Base-by-base conservation (phyloP, 1,140 invertebrate species). In the Tenebrio molitor region DNA sequence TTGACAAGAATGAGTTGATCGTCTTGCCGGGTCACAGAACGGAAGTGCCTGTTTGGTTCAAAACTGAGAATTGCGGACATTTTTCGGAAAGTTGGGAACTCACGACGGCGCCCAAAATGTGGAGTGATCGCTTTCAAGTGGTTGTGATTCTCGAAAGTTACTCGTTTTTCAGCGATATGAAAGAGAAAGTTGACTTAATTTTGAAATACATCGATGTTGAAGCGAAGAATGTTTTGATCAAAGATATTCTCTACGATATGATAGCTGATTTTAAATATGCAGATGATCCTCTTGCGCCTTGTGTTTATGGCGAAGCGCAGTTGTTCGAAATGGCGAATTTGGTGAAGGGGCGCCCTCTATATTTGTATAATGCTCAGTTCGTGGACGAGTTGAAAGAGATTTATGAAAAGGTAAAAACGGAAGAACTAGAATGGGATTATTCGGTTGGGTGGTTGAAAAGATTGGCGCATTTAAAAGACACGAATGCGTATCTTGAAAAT, bases 81-180 rank as follows among this genome's bases (percentile, higher is more conserved):
- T 74, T 58, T 65, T 62, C 62, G n/a, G 78, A 79, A 69, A 64
- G 25, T 21, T 79, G 78, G 76, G 73, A 79, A 71, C 64, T 79
- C 14, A 62, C n/a, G 6, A 77, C 73, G 0, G 0, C 17, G 1
- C 78, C 78, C n/a, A 62, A 36, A 70, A 67, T 79, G 19, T 79
- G 76, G 76, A 15, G 34, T 14, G 66, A 73, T 33, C 33, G 70
- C 15, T 65, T 67, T 16, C 36, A 65, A n/a, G 29, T 79, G 10
- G 39, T 77, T 14, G 25, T 79, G 7, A 4, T 58, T 6, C 42
- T 79, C 14, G 62, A 75, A 68, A 71, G 29, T 39, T 69, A 42
- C 39, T 44, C 34, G 19, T 65, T 62, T 21, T 65, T 76, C 6
- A 65, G 53, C 62, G 21, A 76, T 66, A 68, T 71, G 8, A 12